Base-by-base conservation (phyloP, 92 coral and sea anemone genomes). In the Plumapathes pennacea region DNA sequence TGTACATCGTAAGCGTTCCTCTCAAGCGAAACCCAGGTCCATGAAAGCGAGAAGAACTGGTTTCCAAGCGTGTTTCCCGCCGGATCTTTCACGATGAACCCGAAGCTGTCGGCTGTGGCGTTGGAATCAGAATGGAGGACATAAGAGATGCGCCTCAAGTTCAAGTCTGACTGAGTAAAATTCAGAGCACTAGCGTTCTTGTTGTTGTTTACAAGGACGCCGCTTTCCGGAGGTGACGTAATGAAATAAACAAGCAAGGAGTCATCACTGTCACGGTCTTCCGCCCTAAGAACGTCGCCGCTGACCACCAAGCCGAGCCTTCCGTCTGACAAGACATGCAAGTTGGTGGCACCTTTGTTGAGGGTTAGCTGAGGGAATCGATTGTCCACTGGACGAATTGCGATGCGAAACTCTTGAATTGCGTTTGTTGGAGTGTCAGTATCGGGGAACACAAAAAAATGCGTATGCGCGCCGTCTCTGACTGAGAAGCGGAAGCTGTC, bases 21-120 rank as follows among this genome's bases (percentile, higher is more conserved):
- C 19, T 82, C 87, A 50, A 94, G 65, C 10, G 82, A 67, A 9
- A 94, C 85, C 74, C 99, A 86, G 9, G 94, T 76, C 99, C 99
- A 94, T 1, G 85, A 81, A 32, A 94, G 47, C 5, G 96, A 88
- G 47, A 94, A 88, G 43, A 48, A 57, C 32, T 94, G 99, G 38
- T 42, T 47, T 10, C 78, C 56, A 2, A 94, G 74, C 6, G 47
- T 47, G 29, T 94, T 94, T 5, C 85, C 90, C 9, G 87, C 99
- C 9, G 96, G 82, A 50, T 94, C 99, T 27, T 44, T 38, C 12
- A 94, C 79, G 24, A 74, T 74, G 46, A 94, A 94, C 23, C 57
- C 74, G 62, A 94, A 94, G 31, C 74, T 81, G 69, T 94, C 99
- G 32, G 90, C 75, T 1, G 99, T 88, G n/a, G 89, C 88, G 36